Evolutionary conservation across 2,113 vertebrate species (phyloP), one percentile per base, ranked within the genome.

Genomic region (Passer montanus): DNA sequence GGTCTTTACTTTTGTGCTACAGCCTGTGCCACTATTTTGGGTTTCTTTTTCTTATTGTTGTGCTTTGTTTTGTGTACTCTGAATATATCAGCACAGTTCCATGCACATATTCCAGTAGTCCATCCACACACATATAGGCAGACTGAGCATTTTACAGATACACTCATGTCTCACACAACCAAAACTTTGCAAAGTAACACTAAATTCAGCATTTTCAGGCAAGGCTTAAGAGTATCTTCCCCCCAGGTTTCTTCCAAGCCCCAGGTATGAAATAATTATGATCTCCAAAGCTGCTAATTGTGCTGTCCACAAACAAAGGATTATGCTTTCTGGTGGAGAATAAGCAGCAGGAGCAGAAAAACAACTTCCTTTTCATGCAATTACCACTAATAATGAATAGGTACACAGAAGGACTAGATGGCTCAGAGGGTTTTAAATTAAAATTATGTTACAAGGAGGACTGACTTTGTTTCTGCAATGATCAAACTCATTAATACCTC

Each of bases 251-350:
- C 49, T 95, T 82, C 30, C 72, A 91, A 93, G 47, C 52, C 81
- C 17, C 74, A 67, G 55, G 43, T 74, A 93, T 75, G 24, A 90
- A 89, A 55, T 87, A 76, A 93, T 94, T 82, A 79, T 41, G 15
- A 91, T 94, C n/a, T 84, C 31, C 62, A 93, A 82, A 95, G 62
- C 60, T 11, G 10, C 35, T 93, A 93, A 94, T 91, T 97, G 35
- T 91, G 47, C 62, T 79, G 66, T n/a, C 77, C 66, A 35, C 69
- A 91, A 88, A 83, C 64, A 77, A 78, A 79, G 53, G 87, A 85
- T 96, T 94, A 96, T 59, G 19, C 6, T 87, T 91, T 79, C 82
- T 27, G 8, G 41, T 8, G 7, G n/a, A 69, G n/a, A 91, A 89
- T 60, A 90, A 94, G 31, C 90, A 87, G 75, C 62, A 82, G 66